Conservation (phyloP, 2,888 invertebrate genomes). For the Mactromeris polynyma region DNA sequence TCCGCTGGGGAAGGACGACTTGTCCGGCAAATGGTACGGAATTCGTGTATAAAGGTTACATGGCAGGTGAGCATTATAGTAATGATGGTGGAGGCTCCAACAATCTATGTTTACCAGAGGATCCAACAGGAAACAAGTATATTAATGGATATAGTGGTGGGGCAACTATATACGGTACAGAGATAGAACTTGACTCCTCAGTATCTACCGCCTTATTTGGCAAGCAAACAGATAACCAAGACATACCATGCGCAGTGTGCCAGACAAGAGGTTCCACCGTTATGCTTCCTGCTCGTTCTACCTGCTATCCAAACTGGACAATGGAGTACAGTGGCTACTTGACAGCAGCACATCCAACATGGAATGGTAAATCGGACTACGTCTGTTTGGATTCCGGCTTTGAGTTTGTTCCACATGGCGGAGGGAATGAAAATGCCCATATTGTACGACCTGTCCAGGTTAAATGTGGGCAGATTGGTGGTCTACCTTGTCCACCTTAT, state of each 20-base stretch:
- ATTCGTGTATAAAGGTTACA: slow-evolving; percentile 32
- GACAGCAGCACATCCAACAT: slow-evolving; percentile 13
- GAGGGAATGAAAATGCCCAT: slow-evolving; percentile 18
- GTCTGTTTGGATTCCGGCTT: slow-evolving; percentile 38
- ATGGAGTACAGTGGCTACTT: slow-evolving; percentile 44
- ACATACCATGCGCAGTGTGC: slow-evolving; percentile 49
- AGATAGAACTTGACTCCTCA: slow-evolving; percentile 26
- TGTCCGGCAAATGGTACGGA: slow-evolving; percentile 40
- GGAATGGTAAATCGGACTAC: slow-evolving; percentile 35
- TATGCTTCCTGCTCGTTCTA: slow-evolving; percentile 46
- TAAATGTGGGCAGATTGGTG: slow-evolving; percentile 21
- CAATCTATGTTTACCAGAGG: slow-evolving; percentile 37
- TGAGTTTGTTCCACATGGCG: slow-evolving; percentile 18
- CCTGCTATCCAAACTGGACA: slow-evolving; percentile 50
- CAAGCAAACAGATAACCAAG: slow-evolving; percentile 20
- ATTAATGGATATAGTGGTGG: slow-evolving; percentile 24
- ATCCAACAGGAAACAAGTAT: slow-evolving; percentile 40
- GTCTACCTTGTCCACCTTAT: slow-evolving; percentile 41
- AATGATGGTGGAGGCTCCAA: slow-evolving; percentile 31
- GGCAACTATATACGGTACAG: slow-evolving; percentile 42
- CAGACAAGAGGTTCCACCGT: slow-evolving; percentile 9
- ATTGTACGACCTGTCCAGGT: slow-evolving; percentile 39
- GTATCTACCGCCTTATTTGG: slow-evolving; percentile 26
- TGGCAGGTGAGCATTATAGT: slow-evolving; percentile 22
- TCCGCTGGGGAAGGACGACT: slow-evolving; percentile 34